Evolutionary conservation across 2,797 vertebrate genomes (phyloP).

Genomic region (Artibeus lituratus): DNA sequence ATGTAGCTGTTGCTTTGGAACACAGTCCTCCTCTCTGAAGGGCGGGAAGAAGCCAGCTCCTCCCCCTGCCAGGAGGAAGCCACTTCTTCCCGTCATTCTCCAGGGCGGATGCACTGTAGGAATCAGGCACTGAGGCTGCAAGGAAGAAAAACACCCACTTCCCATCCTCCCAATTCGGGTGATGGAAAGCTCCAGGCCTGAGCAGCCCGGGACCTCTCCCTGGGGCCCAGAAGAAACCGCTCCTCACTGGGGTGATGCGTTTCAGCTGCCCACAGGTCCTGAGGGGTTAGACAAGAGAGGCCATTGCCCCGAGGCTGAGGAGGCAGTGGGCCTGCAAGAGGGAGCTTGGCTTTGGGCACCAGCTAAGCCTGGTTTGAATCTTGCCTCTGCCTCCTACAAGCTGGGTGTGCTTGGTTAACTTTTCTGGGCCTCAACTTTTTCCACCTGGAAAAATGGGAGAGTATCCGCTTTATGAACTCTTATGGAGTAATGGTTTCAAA

Average conservation of each 20-base stretch:
- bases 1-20: background rate
- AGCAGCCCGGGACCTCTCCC: background rate
- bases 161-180: constrained; percentile 1
- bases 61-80: constrained; percentile 29
- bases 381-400: background rate
- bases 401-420: background rate
- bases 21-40: constrained; percentile 3
- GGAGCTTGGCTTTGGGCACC: background rate
- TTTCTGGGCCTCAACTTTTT: background rate
- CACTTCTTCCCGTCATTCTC: constrained; percentile 69
- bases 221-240: background rate
- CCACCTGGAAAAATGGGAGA: background rate
- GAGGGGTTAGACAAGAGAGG: background rate
- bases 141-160: constrained; percentile 71
- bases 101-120: constrained; percentile 55
- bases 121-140: constrained; percentile 35
- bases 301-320: background rate
- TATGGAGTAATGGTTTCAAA: background rate
- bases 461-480: background rate
- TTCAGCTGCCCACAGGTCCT: background rate
- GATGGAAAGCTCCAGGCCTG: constrained; percentile 11
- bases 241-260: background rate
- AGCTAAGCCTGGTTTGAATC: background rate
- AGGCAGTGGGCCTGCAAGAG: background rate
- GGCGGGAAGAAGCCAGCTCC: constrained; percentile 17